Evolutionary conservation across 2,113 vertebrate genomes (phyloP), one percentile per base, ranked within the genome.

Genomic region (Asarcornis scutulata): DNA sequence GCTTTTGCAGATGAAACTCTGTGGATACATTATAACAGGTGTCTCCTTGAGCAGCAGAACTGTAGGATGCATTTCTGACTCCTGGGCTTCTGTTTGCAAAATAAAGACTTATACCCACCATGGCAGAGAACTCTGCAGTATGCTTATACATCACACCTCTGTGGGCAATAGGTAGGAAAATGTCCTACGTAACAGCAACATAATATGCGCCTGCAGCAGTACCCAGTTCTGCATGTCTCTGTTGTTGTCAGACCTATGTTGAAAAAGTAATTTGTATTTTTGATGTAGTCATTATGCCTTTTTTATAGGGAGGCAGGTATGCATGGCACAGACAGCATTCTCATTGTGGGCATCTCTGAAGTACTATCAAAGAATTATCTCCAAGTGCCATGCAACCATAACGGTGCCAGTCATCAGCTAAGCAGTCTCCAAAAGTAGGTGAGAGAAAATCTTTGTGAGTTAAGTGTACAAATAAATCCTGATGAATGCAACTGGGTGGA

Each of bases 221-320:
- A 72, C 10, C 8, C 27, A 3, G 1, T 17, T 7, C 52, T n/a
- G 17, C 22, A 8, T 4, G 1, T 11, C 6, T 71, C 27, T 82
- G 11, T 22, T 48, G 13, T 48, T 71, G 16, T 36, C n/a, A 84
- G 16, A 2, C 4, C 15, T 62, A 4, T 18, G 31, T 14, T 86
- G 21, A 34, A 72, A 79, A 79, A 48, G 7, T 29, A 25, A 77
- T 52, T 29, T 34, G 6, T 63, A 10, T 42, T 91, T 89, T 86
- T 73, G 58, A 66, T 72, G 55, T 6, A 2, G 1, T 14, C 4
- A 12, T 36, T 56, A 29, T 72, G 63, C 82, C 56, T 75, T 3
- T 11, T 42, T 5, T 27, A 11, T 62, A 46, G 66, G 34, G 32
- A 76, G 31, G 8, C 26, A 78, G 36, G 11, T 62, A 55, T 62